Percentiles rank a stretch among this genome's conserved stretches.
These are phyloP conservation scores for Eretmochelys imbricata DNA, from an alignment of 2,113 vertebrate genomes.

Conservation along the genomic window DNA sequence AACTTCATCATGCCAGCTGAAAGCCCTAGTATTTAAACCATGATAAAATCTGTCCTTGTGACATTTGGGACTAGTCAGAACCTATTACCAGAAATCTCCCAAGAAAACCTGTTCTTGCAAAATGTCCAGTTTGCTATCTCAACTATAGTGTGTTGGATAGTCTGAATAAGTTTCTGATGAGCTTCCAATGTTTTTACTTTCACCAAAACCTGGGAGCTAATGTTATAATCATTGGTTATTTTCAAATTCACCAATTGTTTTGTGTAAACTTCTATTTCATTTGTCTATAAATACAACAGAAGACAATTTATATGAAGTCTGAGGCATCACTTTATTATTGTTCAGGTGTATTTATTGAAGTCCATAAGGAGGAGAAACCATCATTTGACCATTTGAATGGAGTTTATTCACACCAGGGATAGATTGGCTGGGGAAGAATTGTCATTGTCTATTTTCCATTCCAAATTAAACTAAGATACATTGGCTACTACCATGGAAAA, in stretches of 20 bases:
- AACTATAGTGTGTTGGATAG: constrained; percentile 1
- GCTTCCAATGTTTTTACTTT: background rate
- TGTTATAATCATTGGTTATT: background rate
- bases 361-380: no score
- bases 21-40: background rate
- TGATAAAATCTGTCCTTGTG: background rate
- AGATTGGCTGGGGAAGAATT: background rate
- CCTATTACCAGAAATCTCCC: no score
- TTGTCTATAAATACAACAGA: background rate
- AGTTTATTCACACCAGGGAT: background rate
- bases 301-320: rapidly evolving
- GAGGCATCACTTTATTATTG: background rate
- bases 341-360: no score
- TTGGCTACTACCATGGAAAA: background rate
- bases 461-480: background rate
- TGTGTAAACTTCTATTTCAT: background rate
- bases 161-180: background rate
- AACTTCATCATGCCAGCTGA: background rate
- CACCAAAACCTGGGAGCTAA: constrained; percentile 12
- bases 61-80: background rate
- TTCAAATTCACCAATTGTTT: background rate
- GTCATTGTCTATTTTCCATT: background rate
- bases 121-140: constrained; percentile 1
- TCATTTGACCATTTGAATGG: background rate
- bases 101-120: background rate